Percentiles rank a stretch among this genome's conserved stretches.
phyloP scores from a whole-genome alignment of 2,888 invertebrate species.

The Steinernema scapterisci region DNA sequence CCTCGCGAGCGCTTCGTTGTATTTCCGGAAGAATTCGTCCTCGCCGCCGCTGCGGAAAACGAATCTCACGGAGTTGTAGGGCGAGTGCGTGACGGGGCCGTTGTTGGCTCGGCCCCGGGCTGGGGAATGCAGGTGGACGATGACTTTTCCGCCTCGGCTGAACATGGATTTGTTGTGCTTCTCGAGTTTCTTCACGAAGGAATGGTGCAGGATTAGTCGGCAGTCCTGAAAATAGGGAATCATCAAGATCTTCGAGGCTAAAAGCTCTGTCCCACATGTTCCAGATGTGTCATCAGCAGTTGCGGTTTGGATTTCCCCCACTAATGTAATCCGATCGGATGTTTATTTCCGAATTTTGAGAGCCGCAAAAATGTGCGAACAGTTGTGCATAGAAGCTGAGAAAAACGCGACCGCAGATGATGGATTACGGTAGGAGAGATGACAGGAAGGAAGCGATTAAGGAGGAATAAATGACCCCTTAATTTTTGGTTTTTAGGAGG shows the following conservation, averaged over 20 bases:
- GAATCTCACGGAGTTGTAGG: slow-evolving; percentile 47
- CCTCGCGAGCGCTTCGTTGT: slow-evolving; percentile 59
- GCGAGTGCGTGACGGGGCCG: slow-evolving; percentile 59
- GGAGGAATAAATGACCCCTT: background rate
- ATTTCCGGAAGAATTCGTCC: slow-evolving; percentile 66
- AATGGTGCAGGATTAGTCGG: slow-evolving; percentile 63
- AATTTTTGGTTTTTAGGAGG: background rate
- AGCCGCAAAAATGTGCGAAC: slow-evolving; percentile 19
- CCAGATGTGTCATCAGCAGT: slow-evolving; percentile 13
- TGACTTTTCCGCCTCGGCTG: slow-evolving; percentile 62
- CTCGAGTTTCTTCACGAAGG: slow-evolving; percentile 62
- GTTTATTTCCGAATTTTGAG: background rate
- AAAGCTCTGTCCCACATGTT: background rate
- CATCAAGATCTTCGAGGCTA: too few relatives aligned
- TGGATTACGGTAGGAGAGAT: too few relatives aligned
- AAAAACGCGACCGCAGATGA: background rate
- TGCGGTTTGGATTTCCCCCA: background rate
- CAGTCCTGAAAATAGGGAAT: slow-evolving; percentile 56
- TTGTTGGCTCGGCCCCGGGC: slow-evolving; percentile 43
- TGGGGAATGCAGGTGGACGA: slow-evolving; percentile 48
- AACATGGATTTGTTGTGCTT: slow-evolving; percentile 66
- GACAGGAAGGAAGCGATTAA: slow-evolving; percentile 4
- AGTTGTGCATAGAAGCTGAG: background rate
- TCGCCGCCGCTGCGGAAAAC: slow-evolving; percentile 64
- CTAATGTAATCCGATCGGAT: slow-evolving; percentile 10